phyloP scores from a whole-genome alignment of 1,140 invertebrate species.

The Drosophila asahinai region DNA sequence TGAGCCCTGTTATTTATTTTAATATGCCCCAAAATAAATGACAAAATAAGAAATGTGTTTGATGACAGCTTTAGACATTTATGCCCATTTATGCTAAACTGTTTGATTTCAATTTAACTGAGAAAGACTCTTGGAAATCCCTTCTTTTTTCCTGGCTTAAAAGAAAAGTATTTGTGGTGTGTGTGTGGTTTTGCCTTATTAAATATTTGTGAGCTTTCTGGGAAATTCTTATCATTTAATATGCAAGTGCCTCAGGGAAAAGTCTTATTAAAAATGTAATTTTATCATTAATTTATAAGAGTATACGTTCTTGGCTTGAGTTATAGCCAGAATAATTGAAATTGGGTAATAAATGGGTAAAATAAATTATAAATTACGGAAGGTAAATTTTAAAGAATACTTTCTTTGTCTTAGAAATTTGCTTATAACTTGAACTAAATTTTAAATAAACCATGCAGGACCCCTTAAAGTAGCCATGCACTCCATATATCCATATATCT shows the following conservation, averaged over 20 bases:
- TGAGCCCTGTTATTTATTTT: conserved; percentile 66
- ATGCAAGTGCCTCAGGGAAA: not conserved
- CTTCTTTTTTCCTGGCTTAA: conserved; percentile 9
- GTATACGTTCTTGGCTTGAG: not conserved
- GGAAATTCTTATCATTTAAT: conserved; percentile 19
- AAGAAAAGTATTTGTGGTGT: not conserved
- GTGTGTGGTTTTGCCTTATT: conserved; percentile 3
- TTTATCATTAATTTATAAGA: conserved; percentile 7
- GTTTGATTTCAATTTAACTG: conserved; percentile 64
- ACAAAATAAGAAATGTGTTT: conserved; percentile 72
- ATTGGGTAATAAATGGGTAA: not conserved
- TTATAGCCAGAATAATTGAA: not conserved
- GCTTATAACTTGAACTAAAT: not conserved
- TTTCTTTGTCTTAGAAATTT: not conserved
- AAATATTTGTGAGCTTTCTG: conserved; percentile 14
- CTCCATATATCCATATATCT: not conserved
- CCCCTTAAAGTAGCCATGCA: not conserved
- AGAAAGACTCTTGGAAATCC: conserved; percentile 1
- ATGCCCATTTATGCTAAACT: conserved; percentile 81
- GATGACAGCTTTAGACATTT: conserved; percentile 79
- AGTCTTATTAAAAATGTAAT: conserved; percentile 11
- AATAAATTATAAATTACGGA: not conserved
- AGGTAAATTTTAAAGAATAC: fast-evolving
- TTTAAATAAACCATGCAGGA: not conserved
- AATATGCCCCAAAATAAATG: conserved; percentile 51